A percentile compares a stretch with the other conserved stretches of the same genome.
These are phyloP conservation scores for Acrobasis suavella DNA, from an alignment of 2,888 invertebrate genomes.

Conservation along the genomic window DNA sequence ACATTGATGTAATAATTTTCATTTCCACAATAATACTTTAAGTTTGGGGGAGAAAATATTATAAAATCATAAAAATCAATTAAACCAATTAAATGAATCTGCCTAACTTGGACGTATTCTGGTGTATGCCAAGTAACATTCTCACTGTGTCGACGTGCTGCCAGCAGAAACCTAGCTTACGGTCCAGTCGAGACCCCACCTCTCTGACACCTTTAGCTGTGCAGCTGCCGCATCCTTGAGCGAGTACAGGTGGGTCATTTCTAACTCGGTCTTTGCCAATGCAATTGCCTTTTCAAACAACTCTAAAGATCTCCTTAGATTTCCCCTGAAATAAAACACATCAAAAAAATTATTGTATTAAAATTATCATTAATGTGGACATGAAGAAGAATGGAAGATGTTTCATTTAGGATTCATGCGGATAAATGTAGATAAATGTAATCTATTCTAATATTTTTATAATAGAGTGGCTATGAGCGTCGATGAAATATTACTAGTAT, in stretches of 20 bases:
- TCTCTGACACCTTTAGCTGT: constrained; percentile 91
- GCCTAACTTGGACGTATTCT: constrained; percentile 40
- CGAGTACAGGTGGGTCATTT: constrained; percentile 95
- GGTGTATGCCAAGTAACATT: constrained; percentile 53
- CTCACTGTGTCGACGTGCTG: constrained; percentile 49
- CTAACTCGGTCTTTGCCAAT: constrained; percentile 92
- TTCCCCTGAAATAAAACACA: constrained; percentile 84
- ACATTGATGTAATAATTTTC: too few species aligned
- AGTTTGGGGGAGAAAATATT: background rate
- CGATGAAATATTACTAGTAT: too few species aligned
- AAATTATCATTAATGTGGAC: too few species aligned
- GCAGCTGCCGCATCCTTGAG: constrained; percentile 94
- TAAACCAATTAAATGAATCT: constrained; percentile 28
- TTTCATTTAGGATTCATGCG: background rate
- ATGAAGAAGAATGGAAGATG: too few species aligned
- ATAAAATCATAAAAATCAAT: background rate
- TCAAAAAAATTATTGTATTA: too few species aligned
- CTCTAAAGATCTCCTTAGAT: constrained; percentile 90
- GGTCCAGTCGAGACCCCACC: constrained; percentile 86
- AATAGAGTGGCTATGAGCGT: too few species aligned
- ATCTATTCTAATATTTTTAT: background rate
- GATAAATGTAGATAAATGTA: background rate
- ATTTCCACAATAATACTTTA: too few species aligned
- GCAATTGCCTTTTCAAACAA: constrained; percentile 94
- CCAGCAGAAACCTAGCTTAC: constrained; percentile 64